These are phyloP conservation scores for Mormyrus iriodes DNA, from an alignment of 2,113 vertebrate species.

Conservation along the genomic window DNA sequence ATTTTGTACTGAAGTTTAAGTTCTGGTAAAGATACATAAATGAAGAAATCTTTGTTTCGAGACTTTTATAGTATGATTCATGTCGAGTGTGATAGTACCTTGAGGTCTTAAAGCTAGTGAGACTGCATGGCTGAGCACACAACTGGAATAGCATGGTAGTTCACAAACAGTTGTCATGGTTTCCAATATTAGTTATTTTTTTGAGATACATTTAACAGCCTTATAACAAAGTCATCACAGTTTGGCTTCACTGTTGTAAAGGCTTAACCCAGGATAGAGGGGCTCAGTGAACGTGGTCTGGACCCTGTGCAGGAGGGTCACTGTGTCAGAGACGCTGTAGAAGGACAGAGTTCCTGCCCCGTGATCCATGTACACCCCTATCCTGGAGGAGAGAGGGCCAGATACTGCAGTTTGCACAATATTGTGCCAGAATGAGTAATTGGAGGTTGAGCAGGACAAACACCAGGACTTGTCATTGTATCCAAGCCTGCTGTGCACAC, in stretches of 20 bases:
- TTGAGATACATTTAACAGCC: background rate
- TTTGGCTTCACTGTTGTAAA: no score
- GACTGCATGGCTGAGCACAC: no score
- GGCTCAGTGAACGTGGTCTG: background rate
- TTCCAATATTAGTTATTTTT: background rate
- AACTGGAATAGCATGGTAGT: no score
- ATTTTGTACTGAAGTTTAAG: background rate
- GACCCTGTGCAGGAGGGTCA: background rate
- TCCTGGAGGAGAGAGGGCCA: background rate
- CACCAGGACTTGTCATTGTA: background rate
- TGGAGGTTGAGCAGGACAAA: background rate
- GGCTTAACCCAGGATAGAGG: background rate
- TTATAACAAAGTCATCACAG: background rate
- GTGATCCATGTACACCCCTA: background rate
- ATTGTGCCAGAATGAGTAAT: background rate
- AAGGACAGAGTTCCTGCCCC: background rate
- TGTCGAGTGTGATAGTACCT: no score
- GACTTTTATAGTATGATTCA: no score
- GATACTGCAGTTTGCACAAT: background rate
- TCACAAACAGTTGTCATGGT: background rate
- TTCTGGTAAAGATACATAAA: background rate
- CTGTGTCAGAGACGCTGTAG: background rate
- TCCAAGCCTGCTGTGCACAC: background rate
- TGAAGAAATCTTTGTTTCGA: no score
- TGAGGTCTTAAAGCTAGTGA: no score